Evolutionary conservation across 2,888 invertebrate genomes (phyloP).

Genomic region (Erynnis tages): DNA sequence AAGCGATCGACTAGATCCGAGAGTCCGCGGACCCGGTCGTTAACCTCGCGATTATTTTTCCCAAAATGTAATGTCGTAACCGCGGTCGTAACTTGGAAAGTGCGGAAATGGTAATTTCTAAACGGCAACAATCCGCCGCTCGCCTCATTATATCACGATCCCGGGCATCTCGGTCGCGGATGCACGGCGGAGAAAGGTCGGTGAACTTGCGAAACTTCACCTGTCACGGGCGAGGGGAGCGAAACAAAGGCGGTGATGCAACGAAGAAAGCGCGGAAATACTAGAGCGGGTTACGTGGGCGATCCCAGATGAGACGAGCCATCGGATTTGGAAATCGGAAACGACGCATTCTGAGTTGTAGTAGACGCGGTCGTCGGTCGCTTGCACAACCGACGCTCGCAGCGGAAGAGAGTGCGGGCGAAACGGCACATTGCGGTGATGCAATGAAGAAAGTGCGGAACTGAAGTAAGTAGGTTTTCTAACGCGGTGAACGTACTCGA

Average conservation of each 20-base stretch:
- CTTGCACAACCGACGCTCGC: conserved; percentile 55
- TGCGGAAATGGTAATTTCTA: conserved; percentile 73
- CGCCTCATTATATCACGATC: conserved; percentile 67
- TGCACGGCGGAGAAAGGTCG: conserved; percentile 62
- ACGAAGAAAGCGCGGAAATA: conserved; percentile 66
- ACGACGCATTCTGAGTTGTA: conserved; percentile 54
- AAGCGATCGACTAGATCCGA: conserved; percentile 62
- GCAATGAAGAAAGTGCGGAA: conserved; percentile 81
- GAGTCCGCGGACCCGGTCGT: conserved; percentile 58
- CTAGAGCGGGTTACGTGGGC: conserved; percentile 38
- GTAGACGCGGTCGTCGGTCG: conserved; percentile 39
- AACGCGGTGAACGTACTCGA: conserved; percentile 77
- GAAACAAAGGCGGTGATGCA: conserved; percentile 57
- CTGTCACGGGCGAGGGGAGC: conserved; percentile 66
- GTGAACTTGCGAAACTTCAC: conserved; percentile 77
- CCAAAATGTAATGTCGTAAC: conserved; percentile 68
- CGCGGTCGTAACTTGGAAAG: conserved; percentile 78
- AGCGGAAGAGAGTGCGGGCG: conserved; percentile 75
- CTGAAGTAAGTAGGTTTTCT: conserved; percentile 77
- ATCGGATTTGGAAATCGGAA: conserved; percentile 23
- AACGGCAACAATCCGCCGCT: conserved; percentile 54
- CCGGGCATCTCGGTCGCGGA: conserved; percentile 59
- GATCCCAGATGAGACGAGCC: conserved; percentile 39
- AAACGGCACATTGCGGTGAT: conserved; percentile 72
- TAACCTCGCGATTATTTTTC: conserved; percentile 61